phyloP scores from a whole-genome alignment of 2,113 vertebrate species.

The Heloderma charlesbogerti region DNA sequence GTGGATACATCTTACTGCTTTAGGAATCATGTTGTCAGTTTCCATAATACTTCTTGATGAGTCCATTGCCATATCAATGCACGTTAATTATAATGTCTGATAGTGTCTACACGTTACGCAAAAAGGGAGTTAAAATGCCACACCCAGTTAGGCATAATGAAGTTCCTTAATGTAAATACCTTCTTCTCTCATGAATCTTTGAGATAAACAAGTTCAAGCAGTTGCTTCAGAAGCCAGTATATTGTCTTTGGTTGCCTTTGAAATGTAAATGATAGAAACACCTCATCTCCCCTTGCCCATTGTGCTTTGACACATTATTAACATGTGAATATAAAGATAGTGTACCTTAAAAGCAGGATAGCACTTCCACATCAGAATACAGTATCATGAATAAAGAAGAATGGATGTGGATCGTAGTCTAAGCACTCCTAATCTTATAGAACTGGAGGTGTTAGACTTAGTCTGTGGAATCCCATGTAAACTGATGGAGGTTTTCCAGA shows the following conservation, averaged over 20 bases:
- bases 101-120: constrained; percentile 34
- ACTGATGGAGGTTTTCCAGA: neutral
- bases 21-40: constrained; percentile 22
- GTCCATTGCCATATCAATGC: constrained; percentile 27
- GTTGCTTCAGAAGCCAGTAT: constrained; percentile 20
- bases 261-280: constrained; percentile 37
- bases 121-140: constrained; percentile 29
- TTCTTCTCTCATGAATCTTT: constrained; percentile 27
- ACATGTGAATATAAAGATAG: constrained; percentile 21
- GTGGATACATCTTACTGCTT: neutral
- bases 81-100: constrained; percentile 36
- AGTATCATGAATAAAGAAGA: neutral
- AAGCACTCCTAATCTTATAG: neutral
- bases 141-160: constrained; percentile 38
- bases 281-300: constrained; percentile 11
- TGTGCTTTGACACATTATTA: constrained; percentile 22
- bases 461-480: neutral
- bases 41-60: constrained; percentile 18
- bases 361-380: neutral
- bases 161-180: constrained; percentile 25
- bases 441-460: neutral
- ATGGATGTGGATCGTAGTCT: neutral
- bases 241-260: constrained; percentile 33
- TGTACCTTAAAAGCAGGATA: constrained; percentile 9
- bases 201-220: constrained; percentile 46